A percentile compares a stretch with the other conserved stretches of the same genome.
Conservation (phyloP, 1,140 invertebrate genomes). For the Heliothis virescens region DNA sequence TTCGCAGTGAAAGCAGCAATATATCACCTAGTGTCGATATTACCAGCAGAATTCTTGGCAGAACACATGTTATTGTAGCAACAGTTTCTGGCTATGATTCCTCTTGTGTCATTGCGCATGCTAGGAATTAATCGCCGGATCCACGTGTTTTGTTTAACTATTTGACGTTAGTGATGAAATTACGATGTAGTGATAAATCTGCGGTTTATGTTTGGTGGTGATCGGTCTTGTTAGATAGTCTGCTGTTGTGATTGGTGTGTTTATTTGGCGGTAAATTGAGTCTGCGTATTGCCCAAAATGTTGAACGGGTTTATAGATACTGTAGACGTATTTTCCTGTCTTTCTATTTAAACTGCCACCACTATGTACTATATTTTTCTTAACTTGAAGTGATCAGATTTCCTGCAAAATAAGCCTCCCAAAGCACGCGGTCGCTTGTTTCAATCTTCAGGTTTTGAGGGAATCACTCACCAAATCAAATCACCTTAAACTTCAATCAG, state of each 20-base stretch:
- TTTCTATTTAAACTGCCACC: too few species aligned
- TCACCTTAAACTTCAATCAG: neutral
- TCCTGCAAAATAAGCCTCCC: too few species aligned
- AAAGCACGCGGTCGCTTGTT: too few species aligned
- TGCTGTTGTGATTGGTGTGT: neutral
- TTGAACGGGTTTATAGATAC: too few species aligned
- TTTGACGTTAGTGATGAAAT: constrained; percentile 34
- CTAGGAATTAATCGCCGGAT: constrained; percentile 17
- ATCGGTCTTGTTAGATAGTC: neutral
- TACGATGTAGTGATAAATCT: constrained; percentile 18
- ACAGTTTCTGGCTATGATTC: constrained; percentile 29
- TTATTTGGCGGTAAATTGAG: neutral
- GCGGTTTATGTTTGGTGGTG: constrained; percentile 10
- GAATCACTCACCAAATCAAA: neutral
- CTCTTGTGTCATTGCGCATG: constrained; percentile 13
- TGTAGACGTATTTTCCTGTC: too few species aligned
- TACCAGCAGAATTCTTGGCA: constrained; percentile 2
- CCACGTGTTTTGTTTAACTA: constrained; percentile 31
- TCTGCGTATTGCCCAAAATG: too few species aligned
- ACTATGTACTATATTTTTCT: too few species aligned
- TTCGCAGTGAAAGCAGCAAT: constrained; percentile 23
- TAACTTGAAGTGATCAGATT: too few species aligned
- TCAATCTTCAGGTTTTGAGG: too few species aligned
- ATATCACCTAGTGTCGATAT: neutral
- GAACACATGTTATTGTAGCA: constrained; percentile 11